Evolutionary conservation across 2,797 vertebrate species (phyloP), one percentile per base, ranked within the genome.

Genomic region (Cyprinella venusta): DNA sequence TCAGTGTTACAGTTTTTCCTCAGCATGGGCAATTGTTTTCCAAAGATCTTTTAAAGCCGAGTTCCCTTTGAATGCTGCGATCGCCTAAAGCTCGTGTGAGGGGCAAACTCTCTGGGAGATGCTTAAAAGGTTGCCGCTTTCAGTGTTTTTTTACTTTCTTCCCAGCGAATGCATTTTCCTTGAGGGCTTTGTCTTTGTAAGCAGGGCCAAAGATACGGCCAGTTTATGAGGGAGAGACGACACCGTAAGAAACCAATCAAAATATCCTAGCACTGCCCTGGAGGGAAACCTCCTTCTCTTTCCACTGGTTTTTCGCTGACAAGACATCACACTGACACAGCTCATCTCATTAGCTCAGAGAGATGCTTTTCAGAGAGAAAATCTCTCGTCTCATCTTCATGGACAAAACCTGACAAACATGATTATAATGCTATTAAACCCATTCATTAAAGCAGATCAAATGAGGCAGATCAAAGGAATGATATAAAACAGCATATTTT

Each of bases 211-310:
- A 19, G 76, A 79, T 84, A 42, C 52, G 76, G 85, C 26, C 71
- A 85, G 61, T 75, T 79, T 89, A 88, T 61, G 82, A 81, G 85
- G 18, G 82, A 88, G 89, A 72, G 33, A 78, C 63, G 89, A 72
- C 30, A 78, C 63, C 2, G 8, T 54, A 54, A 69, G 78, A 89
- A 87, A 91, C 89, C 86, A 90, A 91, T 92, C 88, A 79, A 86
- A 91, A 89, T 83, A 87, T 85, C 86, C 87, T 82, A 86, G 76
- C 15, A 36, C 48, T 7, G 8, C 82, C 52, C 71, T 26, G 59
- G 42, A 40, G 76, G 71, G 33, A 70, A 59, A 54, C 38, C 30
- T 48, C 10, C 24, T 33, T 50, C 63, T 63, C 40, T 33, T 21
- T 19, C 9, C 71, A 48, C 24, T 10, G 30, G 59, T 42, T 85